Conservation (phyloP, 2,113 vertebrate genomes). For the Sylvietta virens region DNA sequence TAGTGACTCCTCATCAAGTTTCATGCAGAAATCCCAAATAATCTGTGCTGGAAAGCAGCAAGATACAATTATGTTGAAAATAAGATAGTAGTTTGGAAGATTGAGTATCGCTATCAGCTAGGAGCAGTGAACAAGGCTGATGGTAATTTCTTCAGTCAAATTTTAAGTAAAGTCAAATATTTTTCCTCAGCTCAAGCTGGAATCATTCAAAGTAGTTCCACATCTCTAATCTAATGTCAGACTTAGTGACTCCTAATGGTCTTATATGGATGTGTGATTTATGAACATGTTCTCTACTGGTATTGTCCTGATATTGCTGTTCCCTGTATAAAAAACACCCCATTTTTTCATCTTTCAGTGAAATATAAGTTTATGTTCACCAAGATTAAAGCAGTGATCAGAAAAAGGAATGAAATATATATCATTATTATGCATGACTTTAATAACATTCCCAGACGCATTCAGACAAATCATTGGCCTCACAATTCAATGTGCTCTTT, state of each 20-base stretch:
- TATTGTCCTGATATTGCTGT: neutral
- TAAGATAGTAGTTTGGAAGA: neutral
- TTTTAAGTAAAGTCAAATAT: neutral
- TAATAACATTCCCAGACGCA: neutral
- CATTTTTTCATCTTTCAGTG: neutral
- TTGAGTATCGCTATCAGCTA: accelerated
- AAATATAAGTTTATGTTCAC: neutral
- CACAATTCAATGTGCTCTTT: neutral
- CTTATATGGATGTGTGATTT: neutral
- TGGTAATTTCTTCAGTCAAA: neutral
- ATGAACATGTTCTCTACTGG: neutral
- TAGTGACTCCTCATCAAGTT: neutral
- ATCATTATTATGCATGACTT: neutral
- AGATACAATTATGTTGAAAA: neutral
- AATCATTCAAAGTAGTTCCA: neutral
- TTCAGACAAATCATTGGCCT: neutral
- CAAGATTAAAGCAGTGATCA: neutral
- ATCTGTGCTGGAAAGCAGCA: neutral
- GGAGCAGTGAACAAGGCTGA: neutral
- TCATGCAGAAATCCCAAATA: neutral
- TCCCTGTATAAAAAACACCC: neutral
- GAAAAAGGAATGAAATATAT: neutral
- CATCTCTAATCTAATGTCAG: neutral
- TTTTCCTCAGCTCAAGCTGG: neutral
- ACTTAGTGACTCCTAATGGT: neutral